Base-by-base conservation (phyloP, 2,888 invertebrate species). In the Nebria salina region DNA sequence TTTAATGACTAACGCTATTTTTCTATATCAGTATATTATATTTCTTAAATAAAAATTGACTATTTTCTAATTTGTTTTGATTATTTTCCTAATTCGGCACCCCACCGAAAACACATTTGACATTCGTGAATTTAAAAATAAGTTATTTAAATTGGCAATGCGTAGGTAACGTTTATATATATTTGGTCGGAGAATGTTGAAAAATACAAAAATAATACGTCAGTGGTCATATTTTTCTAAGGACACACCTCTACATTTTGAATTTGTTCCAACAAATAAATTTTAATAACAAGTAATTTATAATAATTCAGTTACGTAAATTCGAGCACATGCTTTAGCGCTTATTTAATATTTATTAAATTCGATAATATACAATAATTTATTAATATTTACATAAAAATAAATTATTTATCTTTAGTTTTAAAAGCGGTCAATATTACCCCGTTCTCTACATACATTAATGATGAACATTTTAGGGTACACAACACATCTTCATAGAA, bases 201-300 rank as follows among this genome's bases (percentile, higher is more conserved):
- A 75, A 75, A 26, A 80, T 75, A 80, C 72, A 80, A 75, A 80
- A 70, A 75, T 74, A 80, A 70, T 75, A 43, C 80, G 80, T 80
- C 80, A 80, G 70, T 80, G 70, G 66, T 65, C 11, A 9, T 68
- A 34, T 68, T 34, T 66, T 25, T 15, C 26, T 25, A 70, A 43
- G 15, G 80, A 80, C 80, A 80, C 80, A 75, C 80, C 80, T 75
- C 75, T 70, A 80, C 5, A 64, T 25, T 64, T 41, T 75, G 75
- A 74, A 20, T 41, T 6, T 26, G 26, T 15, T 68, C 80, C 80
- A 41, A 73, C 20, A 70, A 15, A 70, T 15, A n/a, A 1, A 8
- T 8, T 43, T 6, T 43, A 43, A 43, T 20, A 20, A 20, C 20
- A 20, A 20, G 20, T 20, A 20, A 20, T 20, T 20, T 20, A 20